These are phyloP conservation scores for Bradypodion ventrale DNA, from an alignment of 2,797 vertebrate genomes.

Conservation along the genomic window DNA sequence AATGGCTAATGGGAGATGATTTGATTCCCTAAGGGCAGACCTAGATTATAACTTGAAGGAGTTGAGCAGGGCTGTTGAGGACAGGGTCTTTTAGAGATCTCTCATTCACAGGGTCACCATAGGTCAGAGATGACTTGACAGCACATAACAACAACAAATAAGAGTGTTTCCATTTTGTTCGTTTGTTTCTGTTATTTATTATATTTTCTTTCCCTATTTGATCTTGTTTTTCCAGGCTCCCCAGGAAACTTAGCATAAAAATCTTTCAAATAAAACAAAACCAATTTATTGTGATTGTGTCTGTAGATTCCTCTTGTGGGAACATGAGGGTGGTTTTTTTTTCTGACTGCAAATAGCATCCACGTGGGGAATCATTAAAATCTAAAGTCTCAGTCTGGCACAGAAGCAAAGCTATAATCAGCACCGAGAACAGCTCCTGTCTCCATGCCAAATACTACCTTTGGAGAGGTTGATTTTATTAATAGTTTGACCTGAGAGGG, in stretches of 20 bases:
- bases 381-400: not conserved
- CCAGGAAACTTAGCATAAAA: not conserved
- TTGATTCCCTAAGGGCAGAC: too few species aligned
- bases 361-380: not conserved
- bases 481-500: not conserved
- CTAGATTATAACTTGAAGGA: too few species aligned
- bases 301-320: not conserved
- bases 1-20: too few species aligned
- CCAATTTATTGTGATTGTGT: not conserved
- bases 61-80: too few species aligned
- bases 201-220: not conserved
- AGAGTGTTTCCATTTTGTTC: not conserved
- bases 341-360: not conserved
- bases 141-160: too few species aligned
- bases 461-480: not conserved
- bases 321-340: not conserved
- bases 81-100: too few species aligned
- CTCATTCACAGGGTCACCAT: too few species aligned
- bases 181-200: not conserved
- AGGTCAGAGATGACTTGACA: too few species aligned
- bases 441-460: not conserved
- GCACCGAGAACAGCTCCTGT: not conserved
- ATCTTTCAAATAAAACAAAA: not conserved
- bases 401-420: not conserved
- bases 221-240: not conserved